Percentiles rank a stretch among this genome's conserved stretches.
Conservation (phyloP, 2,888 invertebrate genomes). For the Chymomyza caudatula region DNA sequence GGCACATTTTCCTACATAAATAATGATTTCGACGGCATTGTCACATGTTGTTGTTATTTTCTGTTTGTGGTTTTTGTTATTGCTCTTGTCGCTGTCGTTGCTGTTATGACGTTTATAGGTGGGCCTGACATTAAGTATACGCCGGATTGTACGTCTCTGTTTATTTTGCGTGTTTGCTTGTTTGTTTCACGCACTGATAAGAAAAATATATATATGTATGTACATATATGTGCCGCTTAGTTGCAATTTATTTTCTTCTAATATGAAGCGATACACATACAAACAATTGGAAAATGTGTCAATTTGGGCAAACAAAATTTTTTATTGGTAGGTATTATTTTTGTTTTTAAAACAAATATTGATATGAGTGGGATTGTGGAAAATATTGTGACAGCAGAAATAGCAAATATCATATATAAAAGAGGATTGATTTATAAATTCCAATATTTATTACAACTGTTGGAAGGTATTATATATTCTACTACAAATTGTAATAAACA, state of each 20-base stretch:
- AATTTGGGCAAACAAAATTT: background rate
- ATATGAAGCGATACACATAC: background rate
- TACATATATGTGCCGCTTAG: background rate
- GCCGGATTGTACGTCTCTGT: constrained; percentile 42
- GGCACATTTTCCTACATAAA: constrained; percentile 67
- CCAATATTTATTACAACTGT: too few species aligned
- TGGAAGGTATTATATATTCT: too few species aligned
- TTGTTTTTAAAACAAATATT: too few species aligned
- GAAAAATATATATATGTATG: too few species aligned
- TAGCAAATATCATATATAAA: background rate
- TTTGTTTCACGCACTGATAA: constrained; percentile 25
- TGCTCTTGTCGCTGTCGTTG: constrained; percentile 29
- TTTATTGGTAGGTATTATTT: too few species aligned
- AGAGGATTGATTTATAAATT: too few species aligned
- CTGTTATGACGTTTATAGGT: constrained; percentile 64
- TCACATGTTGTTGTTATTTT: constrained; percentile 5
- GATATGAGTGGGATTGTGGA: too few species aligned
- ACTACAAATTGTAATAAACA: too few species aligned
- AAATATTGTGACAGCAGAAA: background rate
- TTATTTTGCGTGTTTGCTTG: constrained; percentile 35
- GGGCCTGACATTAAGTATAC: constrained; percentile 70
- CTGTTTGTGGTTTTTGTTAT: background rate
- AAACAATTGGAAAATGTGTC: background rate
- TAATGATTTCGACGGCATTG: constrained; percentile 64
- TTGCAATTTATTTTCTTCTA: background rate